Conservation (phyloP, 2,797 vertebrate genomes). For the Phataginus tricuspis region DNA sequence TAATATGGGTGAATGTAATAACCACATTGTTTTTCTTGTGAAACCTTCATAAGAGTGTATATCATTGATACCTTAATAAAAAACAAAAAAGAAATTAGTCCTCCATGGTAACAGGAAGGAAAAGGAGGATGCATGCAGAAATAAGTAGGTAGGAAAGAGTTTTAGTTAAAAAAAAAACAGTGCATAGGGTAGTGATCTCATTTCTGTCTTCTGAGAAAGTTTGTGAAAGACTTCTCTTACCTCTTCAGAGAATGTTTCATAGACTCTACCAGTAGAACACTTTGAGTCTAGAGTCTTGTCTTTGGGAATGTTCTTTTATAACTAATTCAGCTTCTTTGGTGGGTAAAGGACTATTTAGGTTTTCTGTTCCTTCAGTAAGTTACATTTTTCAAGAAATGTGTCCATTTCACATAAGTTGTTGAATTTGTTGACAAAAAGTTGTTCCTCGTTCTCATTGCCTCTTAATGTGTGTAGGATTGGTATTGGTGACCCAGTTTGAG, state of each 20-base stretch:
- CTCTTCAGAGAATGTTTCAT: background rate
- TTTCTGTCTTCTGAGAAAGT: background rate
- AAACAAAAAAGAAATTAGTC: too few relatives aligned
- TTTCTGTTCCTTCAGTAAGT: background rate
- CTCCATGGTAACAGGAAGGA: too few relatives aligned
- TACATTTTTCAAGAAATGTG: background rate
- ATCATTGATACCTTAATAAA: too few relatives aligned
- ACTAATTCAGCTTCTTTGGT: background rate
- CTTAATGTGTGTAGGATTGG: accelerated
- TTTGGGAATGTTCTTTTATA: background rate
- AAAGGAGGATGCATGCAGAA: too few relatives aligned
- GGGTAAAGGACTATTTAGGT: background rate
- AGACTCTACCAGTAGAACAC: background rate
- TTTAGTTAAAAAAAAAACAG: too few relatives aligned
- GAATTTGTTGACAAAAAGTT: too few relatives aligned
- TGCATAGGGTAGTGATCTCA: background rate
- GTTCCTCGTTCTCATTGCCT: background rate
- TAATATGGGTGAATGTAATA: too few relatives aligned
- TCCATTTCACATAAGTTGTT: background rate
- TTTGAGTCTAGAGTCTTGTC: background rate
- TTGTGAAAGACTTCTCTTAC: background rate
- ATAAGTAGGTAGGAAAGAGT: too few relatives aligned
- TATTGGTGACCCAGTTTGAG: background rate
- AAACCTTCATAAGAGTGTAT: too few relatives aligned
- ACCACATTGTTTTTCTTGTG: too few relatives aligned